Evolutionary conservation across 2,888 invertebrate genomes (phyloP).

Genomic region (Neoitamus cyanurus): DNA sequence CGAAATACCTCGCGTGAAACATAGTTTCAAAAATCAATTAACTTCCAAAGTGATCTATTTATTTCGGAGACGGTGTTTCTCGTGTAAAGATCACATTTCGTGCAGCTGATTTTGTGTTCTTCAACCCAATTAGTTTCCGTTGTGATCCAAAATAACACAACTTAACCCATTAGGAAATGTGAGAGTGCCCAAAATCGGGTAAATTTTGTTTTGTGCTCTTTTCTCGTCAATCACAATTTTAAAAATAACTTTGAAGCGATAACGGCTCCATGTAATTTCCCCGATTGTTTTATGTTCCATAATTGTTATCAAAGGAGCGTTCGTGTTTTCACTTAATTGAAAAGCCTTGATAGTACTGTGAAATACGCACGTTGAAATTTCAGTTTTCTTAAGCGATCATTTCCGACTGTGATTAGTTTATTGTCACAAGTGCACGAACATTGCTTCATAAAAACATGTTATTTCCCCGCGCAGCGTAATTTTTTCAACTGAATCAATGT

Average conservation of each 20-base stretch:
- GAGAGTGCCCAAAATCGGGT: not conserved
- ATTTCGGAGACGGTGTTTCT: not conserved
- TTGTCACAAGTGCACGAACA: not conserved
- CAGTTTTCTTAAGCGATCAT: constrained; percentile 21
- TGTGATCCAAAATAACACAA: not conserved
- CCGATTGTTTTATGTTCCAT: not conserved
- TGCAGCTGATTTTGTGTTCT: not conserved
- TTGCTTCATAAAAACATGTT: not conserved
- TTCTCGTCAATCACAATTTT: not conserved
- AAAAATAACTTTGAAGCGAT: not conserved
- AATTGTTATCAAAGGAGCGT: constrained; percentile 12
- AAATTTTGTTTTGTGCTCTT: not conserved
- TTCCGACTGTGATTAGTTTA: constrained; percentile 18
- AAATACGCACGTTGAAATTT: constrained; percentile 1
- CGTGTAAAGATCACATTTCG: not conserved
- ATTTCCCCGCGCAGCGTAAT: not conserved
- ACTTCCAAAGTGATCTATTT: not conserved
- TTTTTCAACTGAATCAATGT: not conserved
- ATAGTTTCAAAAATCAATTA: constrained; percentile 6
- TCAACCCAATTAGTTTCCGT: not conserved
- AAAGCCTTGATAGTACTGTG: not conserved
- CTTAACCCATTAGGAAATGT: not conserved
- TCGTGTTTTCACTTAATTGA: not conserved
- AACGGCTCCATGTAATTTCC: not conserved
- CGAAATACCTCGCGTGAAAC: not conserved